Base-by-base conservation (phyloP, 1,140 invertebrate genomes). In the Nasonia longicornis region DNA sequence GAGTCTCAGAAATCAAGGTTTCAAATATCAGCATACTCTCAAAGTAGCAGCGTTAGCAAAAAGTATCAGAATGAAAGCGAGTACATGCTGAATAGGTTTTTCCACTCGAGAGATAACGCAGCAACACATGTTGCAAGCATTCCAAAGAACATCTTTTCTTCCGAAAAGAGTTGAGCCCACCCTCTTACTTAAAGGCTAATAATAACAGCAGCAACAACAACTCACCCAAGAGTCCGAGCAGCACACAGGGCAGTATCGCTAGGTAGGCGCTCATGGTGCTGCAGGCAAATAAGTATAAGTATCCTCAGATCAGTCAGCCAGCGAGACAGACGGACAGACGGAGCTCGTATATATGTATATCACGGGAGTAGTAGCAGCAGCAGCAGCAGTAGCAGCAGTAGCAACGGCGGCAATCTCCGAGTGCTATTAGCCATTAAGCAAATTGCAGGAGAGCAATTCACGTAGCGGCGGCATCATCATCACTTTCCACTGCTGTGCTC, bases 211-310 rank as follows among this genome's bases (percentile, higher is more conserved):
- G 20, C 20, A 72, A 72, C 22, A 58, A 31, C 6, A 52, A 77
- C 81, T 82, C 58, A 82, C 81, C 81, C 38, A 82, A 35, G 38
- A 82, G 76, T 0, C 81, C 76, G 42, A 82, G 76, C 26, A 74
- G 20, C 16, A 82, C 22, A 22, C 58, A 73, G 76, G 76, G 42
- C 76, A 82, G 42, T 73, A 79, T 66, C 6, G 38, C 52, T 31
- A 66, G 8, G 12, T 77, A 73, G 63, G 76, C 76, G 22, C 31
- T 78, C 81, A 82, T 82, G 14, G 67, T 69, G 64, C 64, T 67
- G 26, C 64, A 12, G 64, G 22, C 22, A 11, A 58, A 3, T 22
- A 22, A 52, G 48, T 74, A 58, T 22, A 22, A 52, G 48, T 74
- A 58, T 58, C 16, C 16, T n/a, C 3, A 12, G 26, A 35, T 70